Evolutionary conservation across 1,140 invertebrate species (phyloP), one percentile per base, ranked within the genome.

Genomic region (Eciton burchellii): DNA sequence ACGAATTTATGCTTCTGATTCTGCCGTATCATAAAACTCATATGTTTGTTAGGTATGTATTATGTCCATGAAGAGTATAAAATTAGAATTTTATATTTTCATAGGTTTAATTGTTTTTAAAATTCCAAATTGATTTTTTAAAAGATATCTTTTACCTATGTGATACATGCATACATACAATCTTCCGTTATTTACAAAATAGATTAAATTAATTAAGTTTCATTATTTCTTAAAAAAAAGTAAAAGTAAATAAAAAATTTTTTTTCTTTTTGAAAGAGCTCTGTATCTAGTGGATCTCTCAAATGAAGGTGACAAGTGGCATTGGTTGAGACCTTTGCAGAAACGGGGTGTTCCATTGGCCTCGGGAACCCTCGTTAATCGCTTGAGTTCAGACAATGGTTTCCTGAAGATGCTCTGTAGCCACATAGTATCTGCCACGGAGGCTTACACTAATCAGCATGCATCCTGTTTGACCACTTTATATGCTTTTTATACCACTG

Each of bases 11-110:
- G 82, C 94, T 96, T 82, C 94, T 97, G 54, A 96, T 98, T 70
- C 91, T 99, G 56, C 98, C 99, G 0, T 99, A 98, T 91, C 98
- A 99, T 93, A 97, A 98, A 88, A 98, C 97, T 19, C 96, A 96
- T 82, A 96, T 97, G 66, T 99, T 99, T 94, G 95, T 97, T 0
- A 95, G 97, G 89, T 95, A 84, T 57, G 49, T 71, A 66, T 77
- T 26, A 54, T 35, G 6, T 41, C 35, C 1, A 52, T 11, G n/a
- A 12, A 9, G 1, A 2, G 9, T 49, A 29, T 43, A 14, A 19
- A 60, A 6, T 72, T 14, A 56, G 19, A 62, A 35, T 35, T 35
- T 35, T 6, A 6, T n/a, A 35, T 35, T 6, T 6, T 35, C 6
- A 35, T 35, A 35, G 6, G 2, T 6, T 2, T 35, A 35, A 35